phyloP scores from a whole-genome alignment of 1,140 invertebrate genomes.

The Drosophila parvula region DNA sequence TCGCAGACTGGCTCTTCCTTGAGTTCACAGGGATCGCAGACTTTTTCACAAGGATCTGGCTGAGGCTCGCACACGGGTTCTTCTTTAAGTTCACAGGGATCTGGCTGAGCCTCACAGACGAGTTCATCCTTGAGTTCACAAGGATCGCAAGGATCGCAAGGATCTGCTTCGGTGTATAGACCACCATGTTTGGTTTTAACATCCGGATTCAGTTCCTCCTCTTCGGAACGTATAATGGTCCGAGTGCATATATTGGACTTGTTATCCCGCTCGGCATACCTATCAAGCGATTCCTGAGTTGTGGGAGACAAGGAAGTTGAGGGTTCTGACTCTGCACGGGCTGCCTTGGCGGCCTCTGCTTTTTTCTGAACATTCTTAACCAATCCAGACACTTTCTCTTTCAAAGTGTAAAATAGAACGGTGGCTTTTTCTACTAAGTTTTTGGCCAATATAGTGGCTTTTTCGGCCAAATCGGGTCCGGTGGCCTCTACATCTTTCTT shows the following conservation, averaged over 20 bases:
- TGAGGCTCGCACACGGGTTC: background rate
- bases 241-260: slow-evolving; percentile 48
- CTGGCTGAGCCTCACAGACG: background rate
- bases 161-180: slow-evolving; percentile 21
- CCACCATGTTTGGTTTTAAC: slow-evolving; percentile 49
- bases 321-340: background rate
- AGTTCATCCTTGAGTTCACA: background rate
- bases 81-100: background rate
- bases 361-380: slow-evolving; percentile 22
- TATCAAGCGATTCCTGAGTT: background rate
- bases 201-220: slow-evolving; percentile 25
- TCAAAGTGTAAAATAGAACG: slow-evolving; percentile 4
- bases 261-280: background rate
- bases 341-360: slow-evolving; percentile 10
- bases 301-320: background rate
- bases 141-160: slow-evolving; percentile 3
- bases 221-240: slow-evolving; percentile 51
- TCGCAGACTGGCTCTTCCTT: too few relatives aligned
- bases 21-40: too few relatives aligned
- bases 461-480: slow-evolving; percentile 17
- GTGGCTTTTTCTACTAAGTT: slow-evolving; percentile 20
- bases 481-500: slow-evolving; percentile 12
- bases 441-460: slow-evolving; percentile 20
- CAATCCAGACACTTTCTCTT: slow-evolving; percentile 9
- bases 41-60: background rate